Base-by-base conservation (phyloP, 2,797 vertebrate species). In the Anguilla anguilla region DNA sequence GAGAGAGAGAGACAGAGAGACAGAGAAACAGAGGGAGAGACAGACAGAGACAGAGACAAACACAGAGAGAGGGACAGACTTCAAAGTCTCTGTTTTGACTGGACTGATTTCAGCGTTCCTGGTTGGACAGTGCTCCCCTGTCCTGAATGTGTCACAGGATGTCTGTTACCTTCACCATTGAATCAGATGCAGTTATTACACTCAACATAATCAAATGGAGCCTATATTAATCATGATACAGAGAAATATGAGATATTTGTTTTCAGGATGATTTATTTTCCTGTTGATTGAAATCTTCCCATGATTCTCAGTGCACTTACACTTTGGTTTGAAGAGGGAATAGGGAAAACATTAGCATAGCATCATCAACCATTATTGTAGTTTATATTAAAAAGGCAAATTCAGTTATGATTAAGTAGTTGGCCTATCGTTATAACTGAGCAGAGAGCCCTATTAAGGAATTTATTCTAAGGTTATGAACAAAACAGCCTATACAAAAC, bases 71-170 rank as follows among this genome's bases (percentile, higher is more conserved):
- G 51, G 51, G 51, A 51, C 6, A 51, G 51, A 51, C 51, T 51
- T 51, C 51, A 51, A 10, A 51, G 51, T 51, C 6, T 28, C 28
- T 86, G 87, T 83, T 86, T 39, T 86, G 51, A 86, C 46, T 84
- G 84, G 85, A 74, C 85, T 28, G 39, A 35, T 83, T 74, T 39
- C 51, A 86, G 95, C 94, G 93, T 94, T 94, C 94, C 91, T 93
- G 91, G 92, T 93, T 94, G 91, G 91, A 93, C 93, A 95, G 93
- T 92, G 94, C 92, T 94, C 93, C 92, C 87, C 89, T 86, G 17
- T 81, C 59, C 25, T 22, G 43, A 85, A 61, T 86, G 87, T 87
- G 90, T 55, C 79, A 86, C 55, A 31, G 69, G 17, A 55, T 39
- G 61, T 67, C 49, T 83, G 39, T 83, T 39, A 49, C 35, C 67